Evolutionary conservation across 1,140 invertebrate species (phyloP).

Genomic region (Diprion similis): DNA sequence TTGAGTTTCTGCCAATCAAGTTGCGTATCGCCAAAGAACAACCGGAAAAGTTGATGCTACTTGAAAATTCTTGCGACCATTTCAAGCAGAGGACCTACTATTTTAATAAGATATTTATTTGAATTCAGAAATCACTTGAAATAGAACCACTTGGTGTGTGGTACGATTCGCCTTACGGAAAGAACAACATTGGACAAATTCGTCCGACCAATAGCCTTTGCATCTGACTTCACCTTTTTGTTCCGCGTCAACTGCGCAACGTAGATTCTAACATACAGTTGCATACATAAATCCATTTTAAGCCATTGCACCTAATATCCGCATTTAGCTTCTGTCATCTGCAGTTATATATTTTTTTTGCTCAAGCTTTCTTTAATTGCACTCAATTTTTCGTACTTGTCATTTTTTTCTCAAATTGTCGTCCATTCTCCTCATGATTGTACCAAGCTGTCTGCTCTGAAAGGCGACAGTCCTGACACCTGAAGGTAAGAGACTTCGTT

Average conservation of each 20-base stretch:
- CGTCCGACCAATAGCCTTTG: neutral
- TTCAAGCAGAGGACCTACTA: neutral
- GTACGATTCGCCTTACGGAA: neutral
- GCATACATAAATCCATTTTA: neutral
- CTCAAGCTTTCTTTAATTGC: neutral
- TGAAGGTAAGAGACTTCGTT: slow-evolving; percentile 18
- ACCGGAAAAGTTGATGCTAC: neutral
- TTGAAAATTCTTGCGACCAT: neutral
- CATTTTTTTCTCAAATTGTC: neutral
- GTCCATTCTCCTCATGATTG: neutral
- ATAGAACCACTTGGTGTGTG: too few species aligned
- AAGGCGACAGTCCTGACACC: slow-evolving; percentile 22
- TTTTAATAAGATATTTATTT: too few species aligned
- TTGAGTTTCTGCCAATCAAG: neutral
- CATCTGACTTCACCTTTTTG: neutral
- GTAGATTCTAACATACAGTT: neutral
- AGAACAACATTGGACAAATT: neutral
- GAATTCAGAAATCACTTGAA: too few species aligned
- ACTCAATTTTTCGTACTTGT: neutral
- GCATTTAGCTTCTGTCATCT: neutral
- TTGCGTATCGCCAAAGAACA: neutral
- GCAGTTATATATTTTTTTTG: slow-evolving; percentile 8
- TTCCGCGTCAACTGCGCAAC: neutral
- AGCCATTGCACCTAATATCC: neutral
- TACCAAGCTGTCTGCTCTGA: slow-evolving; percentile 1